Evolutionary conservation across 2,797 vertebrate species (phyloP).

Genomic region (Microhierax caerulescens): DNA sequence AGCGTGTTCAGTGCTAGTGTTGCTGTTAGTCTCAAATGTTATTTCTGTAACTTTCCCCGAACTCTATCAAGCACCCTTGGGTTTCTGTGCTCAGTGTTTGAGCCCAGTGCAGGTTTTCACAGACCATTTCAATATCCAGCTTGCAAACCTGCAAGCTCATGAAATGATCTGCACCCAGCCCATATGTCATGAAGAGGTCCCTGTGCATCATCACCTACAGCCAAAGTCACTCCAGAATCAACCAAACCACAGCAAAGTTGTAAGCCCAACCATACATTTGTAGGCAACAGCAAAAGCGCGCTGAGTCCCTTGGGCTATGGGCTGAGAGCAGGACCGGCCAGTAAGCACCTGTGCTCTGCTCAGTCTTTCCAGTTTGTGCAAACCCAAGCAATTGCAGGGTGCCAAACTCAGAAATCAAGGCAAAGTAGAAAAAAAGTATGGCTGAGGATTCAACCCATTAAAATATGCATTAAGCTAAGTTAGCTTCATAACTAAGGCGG

Average conservation of each 20-base stretch:
- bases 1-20: fast-evolving
- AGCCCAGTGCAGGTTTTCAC: background rate
- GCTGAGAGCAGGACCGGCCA: background rate
- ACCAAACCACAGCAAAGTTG: background rate
- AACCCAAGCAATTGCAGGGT: background rate
- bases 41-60: background rate
- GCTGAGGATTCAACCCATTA: background rate
- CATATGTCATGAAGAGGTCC: background rate
- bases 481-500: background rate
- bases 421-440: background rate
- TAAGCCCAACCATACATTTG: background rate
- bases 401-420: background rate
- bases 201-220: background rate
- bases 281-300: background rate
- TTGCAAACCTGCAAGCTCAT: background rate
- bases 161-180: background rate
- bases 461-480: background rate
- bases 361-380: background rate
- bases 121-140: background rate
- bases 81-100: background rate
- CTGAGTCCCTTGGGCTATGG: background rate
- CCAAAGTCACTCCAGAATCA: background rate
- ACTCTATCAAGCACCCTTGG: background rate
- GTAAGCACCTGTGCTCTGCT: background rate
- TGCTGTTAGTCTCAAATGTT: background rate